These are phyloP conservation scores for Aegithalos caudatus DNA, from an alignment of 2,113 vertebrate genomes.

Conservation along the genomic window DNA sequence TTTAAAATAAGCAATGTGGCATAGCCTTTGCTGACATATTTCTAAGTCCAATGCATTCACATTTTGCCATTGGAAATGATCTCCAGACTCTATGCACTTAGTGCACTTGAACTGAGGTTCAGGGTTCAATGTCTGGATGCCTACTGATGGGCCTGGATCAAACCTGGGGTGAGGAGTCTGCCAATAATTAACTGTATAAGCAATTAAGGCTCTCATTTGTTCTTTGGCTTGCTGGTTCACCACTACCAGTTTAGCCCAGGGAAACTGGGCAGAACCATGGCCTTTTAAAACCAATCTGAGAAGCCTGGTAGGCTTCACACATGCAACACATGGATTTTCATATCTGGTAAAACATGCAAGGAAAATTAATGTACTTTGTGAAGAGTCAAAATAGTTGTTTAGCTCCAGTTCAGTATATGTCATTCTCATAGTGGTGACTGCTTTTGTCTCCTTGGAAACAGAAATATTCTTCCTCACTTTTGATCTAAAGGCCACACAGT, in stretches of 20 bases:
- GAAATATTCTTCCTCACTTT: background rate
- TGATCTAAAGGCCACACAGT: background rate
- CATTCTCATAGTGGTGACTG: background rate
- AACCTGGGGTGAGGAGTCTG: background rate
- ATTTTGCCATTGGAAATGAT: background rate
- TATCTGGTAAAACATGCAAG: background rate
- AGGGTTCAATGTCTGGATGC: background rate
- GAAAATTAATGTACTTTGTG: background rate
- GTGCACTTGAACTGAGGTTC: background rate
- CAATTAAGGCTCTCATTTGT: rapidly evolving
- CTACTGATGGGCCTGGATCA: background rate
- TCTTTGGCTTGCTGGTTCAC: background rate
- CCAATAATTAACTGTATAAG: background rate
- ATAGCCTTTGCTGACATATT: background rate
- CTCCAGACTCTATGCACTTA: background rate
- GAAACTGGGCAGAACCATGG: background rate
- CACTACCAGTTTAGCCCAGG: background rate
- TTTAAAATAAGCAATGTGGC: background rate
- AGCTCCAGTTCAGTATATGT: background rate
- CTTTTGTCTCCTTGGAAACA: background rate
- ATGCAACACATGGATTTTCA: background rate
- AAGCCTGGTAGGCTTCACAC: background rate
- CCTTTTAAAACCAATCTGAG: background rate
- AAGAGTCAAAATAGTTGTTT: background rate
- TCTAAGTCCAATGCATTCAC: background rate